Percentiles rank a stretch among this genome's conserved stretches.
Conservation (phyloP, 1,140 invertebrate species). For the Manduca sexta region DNA sequence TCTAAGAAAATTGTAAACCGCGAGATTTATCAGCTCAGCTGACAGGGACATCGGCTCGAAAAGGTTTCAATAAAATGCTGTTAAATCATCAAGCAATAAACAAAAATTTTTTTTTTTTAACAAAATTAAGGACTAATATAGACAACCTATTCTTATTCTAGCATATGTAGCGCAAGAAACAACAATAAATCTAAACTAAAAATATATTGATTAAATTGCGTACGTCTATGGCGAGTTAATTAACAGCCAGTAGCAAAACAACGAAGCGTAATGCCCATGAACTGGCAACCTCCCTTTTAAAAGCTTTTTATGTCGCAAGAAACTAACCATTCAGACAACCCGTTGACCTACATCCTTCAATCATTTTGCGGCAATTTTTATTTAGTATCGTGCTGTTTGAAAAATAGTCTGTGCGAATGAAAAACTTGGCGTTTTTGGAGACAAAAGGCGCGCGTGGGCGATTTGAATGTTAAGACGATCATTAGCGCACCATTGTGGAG, state of each 20-base stretch:
- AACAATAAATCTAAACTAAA: too few species aligned
- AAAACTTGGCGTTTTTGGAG: slow-evolving; percentile 54
- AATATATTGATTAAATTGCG: too few species aligned
- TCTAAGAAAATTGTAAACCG: too few species aligned
- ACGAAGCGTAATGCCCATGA: slow-evolving; percentile 29
- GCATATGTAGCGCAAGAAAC: too few species aligned
- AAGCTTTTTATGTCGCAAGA: slow-evolving; percentile 31
- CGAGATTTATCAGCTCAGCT: too few species aligned
- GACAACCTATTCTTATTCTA: too few species aligned
- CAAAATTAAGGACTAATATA: too few species aligned
- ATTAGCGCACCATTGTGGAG: slow-evolving; percentile 60
- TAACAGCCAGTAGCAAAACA: slow-evolving; percentile 36
- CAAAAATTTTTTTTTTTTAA: too few species aligned
- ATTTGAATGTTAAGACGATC: slow-evolving; percentile 67
- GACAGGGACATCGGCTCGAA: too few species aligned
- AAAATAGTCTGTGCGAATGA: slow-evolving; percentile 53
- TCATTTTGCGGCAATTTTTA: slow-evolving; percentile 41
- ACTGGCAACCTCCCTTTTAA: slow-evolving; percentile 31
- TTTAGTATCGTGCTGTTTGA: slow-evolving; percentile 46
- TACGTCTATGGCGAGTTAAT: slow-evolving; percentile 14
- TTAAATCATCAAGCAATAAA: too few species aligned
- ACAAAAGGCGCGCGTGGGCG: slow-evolving; percentile 62
- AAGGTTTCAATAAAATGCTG: too few species aligned
- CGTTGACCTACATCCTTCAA: slow-evolving; percentile 62
- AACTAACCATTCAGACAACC: slow-evolving; percentile 23